Evolutionary conservation across 2,888 invertebrate species (phyloP).

Genomic region (Ferdinandea cuprea): DNA sequence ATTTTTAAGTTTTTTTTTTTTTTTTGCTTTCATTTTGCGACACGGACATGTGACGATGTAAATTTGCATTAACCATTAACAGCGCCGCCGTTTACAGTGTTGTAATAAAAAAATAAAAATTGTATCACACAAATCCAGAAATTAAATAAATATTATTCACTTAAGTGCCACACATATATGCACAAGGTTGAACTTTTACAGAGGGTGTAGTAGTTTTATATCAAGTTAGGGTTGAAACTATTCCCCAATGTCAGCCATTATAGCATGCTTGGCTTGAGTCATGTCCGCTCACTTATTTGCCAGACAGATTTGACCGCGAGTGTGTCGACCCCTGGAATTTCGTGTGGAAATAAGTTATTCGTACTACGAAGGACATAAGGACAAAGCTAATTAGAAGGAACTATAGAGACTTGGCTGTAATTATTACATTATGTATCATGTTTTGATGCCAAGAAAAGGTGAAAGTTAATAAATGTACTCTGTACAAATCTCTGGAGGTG

Average conservation of each 20-base stretch:
- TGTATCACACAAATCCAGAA: not conserved
- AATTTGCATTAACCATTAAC: conserved; percentile 25
- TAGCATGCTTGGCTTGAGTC: conserved; percentile 1
- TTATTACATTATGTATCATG: too few species aligned
- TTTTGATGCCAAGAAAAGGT: too few species aligned
- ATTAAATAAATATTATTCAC: conserved; percentile 28
- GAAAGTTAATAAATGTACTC: too few species aligned
- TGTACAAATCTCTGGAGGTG: too few species aligned
- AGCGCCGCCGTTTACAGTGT: not conserved
- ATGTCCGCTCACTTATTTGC: not conserved
- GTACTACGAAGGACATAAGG: not conserved
- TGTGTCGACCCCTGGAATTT: not conserved
- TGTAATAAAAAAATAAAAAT: not conserved
- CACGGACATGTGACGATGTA: conserved; percentile 6
- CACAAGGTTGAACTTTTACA: conserved; percentile 5
- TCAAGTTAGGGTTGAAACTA: not conserved
- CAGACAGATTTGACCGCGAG: conserved; percentile 9
- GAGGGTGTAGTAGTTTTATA: not conserved
- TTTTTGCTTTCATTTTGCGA: conserved; percentile 29
- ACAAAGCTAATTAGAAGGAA: too few species aligned
- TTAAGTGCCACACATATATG: conserved; percentile 14
- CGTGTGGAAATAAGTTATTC: conserved; percentile 3
- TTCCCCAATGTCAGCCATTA: not conserved
- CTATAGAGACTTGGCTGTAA: too few species aligned
- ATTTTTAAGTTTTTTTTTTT: conserved; percentile 21